These are phyloP conservation scores for Ovis canadensis DNA, from an alignment of 2,113 vertebrate species.

Conservation along the genomic window DNA sequence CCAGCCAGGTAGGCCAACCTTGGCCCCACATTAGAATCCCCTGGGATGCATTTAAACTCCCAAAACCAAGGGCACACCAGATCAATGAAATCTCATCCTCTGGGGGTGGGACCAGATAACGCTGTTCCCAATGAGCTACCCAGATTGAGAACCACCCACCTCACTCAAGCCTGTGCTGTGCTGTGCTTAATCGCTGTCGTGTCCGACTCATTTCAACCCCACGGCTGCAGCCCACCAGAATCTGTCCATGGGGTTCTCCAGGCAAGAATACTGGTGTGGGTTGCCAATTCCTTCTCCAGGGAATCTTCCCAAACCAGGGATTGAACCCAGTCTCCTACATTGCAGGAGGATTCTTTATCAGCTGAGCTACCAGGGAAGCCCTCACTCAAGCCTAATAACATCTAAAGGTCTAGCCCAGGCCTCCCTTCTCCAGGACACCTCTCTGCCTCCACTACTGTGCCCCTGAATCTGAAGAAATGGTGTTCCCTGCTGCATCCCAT, in stretches of 20 bases:
- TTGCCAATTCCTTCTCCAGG: neutral
- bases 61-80: neutral
- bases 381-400: neutral
- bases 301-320: neutral
- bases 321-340: neutral
- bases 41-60: neutral
- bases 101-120: neutral
- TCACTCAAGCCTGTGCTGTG: neutral
- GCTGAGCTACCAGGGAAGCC: neutral
- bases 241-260: neutral
- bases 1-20: neutral
- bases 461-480: neutral
- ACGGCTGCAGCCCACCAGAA: neutral
- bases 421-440: neutral
- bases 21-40: neutral
- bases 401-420: neutral
- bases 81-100: neutral
- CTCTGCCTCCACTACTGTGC: neutral
- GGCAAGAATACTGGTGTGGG: neutral
- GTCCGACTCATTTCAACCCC: neutral
- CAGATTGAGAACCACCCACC: neutral
- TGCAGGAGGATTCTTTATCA: neutral
- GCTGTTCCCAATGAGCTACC: neutral
- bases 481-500: fast-evolving
- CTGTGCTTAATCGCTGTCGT: neutral